phyloP scores from a whole-genome alignment of 2,113 vertebrate species.

The Nothobranchius furzeri region DNA sequence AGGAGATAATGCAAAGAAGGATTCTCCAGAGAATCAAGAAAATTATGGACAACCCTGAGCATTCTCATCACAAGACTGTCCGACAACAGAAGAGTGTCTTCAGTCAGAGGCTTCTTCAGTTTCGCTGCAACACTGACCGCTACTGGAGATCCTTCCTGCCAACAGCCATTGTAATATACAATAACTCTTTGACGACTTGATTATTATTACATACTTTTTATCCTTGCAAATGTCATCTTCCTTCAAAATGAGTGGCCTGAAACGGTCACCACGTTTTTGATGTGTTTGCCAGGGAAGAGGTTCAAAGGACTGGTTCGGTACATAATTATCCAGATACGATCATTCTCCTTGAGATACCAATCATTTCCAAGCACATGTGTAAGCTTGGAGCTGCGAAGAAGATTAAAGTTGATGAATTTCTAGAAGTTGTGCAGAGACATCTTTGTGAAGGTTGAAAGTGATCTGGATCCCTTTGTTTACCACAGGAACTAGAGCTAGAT shows the following conservation, averaged over 20 bases:
- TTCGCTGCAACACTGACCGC: too few relatives aligned
- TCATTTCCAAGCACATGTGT: conserved; percentile 74
- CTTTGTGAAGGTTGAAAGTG: conserved; percentile 29
- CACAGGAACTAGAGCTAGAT: conserved; percentile 17
- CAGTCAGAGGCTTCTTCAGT: too few relatives aligned
- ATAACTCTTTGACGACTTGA: too few relatives aligned
- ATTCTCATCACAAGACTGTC: too few relatives aligned
- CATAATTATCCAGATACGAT: conserved; percentile 78
- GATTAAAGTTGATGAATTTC: conserved; percentile 66
- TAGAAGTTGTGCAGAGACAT: conserved; percentile 46
- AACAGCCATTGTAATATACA: too few relatives aligned
- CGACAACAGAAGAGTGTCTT: too few relatives aligned
- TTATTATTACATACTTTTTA: conserved; percentile 69
- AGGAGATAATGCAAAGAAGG: too few relatives aligned
- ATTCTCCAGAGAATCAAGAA: too few relatives aligned
- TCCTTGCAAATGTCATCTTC: conserved; percentile 77
- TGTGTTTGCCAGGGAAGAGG: conserved; percentile 76
- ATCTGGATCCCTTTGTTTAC: neutral
- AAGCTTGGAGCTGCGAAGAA: conserved; percentile 74
- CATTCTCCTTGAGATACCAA: conserved; percentile 81
- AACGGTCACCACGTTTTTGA: conserved; percentile 77
- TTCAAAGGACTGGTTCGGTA: conserved; percentile 80
- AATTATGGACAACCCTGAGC: too few relatives aligned
- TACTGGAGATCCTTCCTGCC: too few relatives aligned
- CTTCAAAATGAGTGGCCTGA: conserved; percentile 68